Percentiles rank a stretch among this genome's conserved stretches.
These are phyloP conservation scores for Deilephila porcellus DNA, from an alignment of 2,888 invertebrate genomes.

Conservation along the genomic window DNA sequence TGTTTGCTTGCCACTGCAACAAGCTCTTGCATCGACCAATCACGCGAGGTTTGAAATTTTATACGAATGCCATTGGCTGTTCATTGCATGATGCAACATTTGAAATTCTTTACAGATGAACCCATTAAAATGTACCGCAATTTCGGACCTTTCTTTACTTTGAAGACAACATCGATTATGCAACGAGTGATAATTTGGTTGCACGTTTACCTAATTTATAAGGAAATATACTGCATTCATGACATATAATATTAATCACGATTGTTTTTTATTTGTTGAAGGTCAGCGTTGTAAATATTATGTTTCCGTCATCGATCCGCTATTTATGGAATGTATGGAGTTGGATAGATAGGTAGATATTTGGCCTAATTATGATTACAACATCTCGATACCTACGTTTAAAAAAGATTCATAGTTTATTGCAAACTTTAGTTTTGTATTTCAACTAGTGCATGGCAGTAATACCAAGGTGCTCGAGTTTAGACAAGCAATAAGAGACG, in stretches of 20 bases:
- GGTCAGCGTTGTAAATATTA: neutral
- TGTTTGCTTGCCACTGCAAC: neutral
- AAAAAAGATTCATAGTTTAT: no score
- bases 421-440: no score
- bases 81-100: slow-evolving; percentile 60
- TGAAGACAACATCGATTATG: neutral
- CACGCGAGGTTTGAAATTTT: slow-evolving; percentile 32
- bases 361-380: no score
- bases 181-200: slow-evolving; percentile 2
- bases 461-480: no score
- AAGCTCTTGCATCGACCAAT: slow-evolving; percentile 43
- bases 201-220: neutral
- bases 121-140: slow-evolving; percentile 29
- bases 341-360: no score
- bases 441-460: no score
- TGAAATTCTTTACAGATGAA: slow-evolving; percentile 50
- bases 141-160: slow-evolving; percentile 7
- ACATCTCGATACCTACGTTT: no score
- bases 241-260: neutral
- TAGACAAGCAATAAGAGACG: no score
- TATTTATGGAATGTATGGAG: no score
- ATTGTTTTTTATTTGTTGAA: neutral
- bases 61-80: slow-evolving; percentile 42
- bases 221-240: neutral
- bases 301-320: no score